Percentiles rank a stretch among this genome's conserved stretches.
Evolutionary conservation across 1,140 invertebrate species (phyloP).

Genomic region (Sitodiplosis mosellana): DNA sequence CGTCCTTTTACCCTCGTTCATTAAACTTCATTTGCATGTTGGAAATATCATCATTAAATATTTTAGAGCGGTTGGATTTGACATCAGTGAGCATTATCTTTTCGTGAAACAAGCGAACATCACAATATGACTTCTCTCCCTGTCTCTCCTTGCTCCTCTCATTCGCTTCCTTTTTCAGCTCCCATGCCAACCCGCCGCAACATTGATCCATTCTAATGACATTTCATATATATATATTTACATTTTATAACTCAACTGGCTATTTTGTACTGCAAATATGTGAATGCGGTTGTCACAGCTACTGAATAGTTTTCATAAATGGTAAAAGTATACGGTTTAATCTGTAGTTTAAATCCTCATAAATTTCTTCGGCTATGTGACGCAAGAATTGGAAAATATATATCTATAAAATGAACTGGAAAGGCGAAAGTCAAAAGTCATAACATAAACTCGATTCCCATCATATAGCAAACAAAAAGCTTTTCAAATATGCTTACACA

Average conservation of each 20-base stretch:
- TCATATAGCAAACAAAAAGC: background rate
- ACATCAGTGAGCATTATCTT: too few relatives aligned
- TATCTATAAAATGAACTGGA: background rate
- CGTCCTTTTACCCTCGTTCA: too few relatives aligned
- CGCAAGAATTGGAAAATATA: background rate
- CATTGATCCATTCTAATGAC: background rate
- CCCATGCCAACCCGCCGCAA: too few relatives aligned
- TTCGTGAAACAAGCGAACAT: too few relatives aligned
- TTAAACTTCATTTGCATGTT: too few relatives aligned
- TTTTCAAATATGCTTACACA: background rate
- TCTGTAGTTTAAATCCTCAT: slow-evolving; percentile 1
- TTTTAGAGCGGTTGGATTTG: too few relatives aligned
- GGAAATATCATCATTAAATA: too few relatives aligned
- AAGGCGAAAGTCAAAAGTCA: background rate
- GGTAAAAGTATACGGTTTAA: background rate
- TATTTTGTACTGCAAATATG: background rate
- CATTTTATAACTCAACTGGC: background rate
- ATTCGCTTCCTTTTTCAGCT: too few relatives aligned
- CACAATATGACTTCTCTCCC: too few relatives aligned
- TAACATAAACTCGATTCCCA: slow-evolving; percentile 1
- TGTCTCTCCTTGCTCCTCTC: too few relatives aligned
- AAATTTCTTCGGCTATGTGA: background rate
- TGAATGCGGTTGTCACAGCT: too few relatives aligned
- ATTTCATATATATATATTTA: background rate
- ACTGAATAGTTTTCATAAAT: background rate